Conservation (phyloP, 2,888 invertebrate genomes). For the Pyrrhosoma nymphula region DNA sequence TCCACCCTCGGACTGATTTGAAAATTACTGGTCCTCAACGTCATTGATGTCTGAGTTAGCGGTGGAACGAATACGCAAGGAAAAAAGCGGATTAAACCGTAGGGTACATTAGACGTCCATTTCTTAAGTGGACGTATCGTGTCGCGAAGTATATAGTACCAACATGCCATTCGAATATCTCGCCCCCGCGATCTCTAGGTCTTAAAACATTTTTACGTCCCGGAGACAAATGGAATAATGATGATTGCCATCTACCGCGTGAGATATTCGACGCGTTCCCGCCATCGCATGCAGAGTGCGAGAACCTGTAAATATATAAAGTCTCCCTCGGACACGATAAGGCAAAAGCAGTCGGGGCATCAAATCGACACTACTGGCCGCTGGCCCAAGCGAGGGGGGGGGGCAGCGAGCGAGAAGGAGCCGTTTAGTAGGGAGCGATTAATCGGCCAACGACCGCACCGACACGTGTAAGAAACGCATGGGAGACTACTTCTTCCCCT, state of each 20-base stretch:
- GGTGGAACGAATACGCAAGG: not conserved
- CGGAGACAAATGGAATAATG: conserved; percentile 31
- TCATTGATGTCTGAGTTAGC: not conserved
- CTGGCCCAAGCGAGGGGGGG: not conserved
- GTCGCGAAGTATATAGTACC: not conserved
- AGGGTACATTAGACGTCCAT: not conserved
- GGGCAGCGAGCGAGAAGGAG: not conserved
- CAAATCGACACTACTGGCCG: conserved; percentile 40
- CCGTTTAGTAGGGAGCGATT: not conserved
- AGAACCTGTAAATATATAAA: not conserved
- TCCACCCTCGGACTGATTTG: not conserved
- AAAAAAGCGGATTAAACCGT: not conserved
- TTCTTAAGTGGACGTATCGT: not conserved
- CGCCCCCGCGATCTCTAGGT: not conserved
- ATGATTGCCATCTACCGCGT: not conserved
- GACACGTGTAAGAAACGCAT: conserved; percentile 31
- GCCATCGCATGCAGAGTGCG: not conserved
- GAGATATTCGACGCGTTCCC: not conserved
- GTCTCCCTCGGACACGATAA: conserved; percentile 7
- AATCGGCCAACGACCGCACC: conserved; percentile 42
- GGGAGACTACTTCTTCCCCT: not conserved
- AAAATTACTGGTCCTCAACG: not conserved
- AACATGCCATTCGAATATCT: not conserved
- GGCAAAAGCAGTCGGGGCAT: conserved; percentile 8
- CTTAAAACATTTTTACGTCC: not conserved